A percentile compares a stretch with the other conserved stretches of the same genome.
phyloP scores from a whole-genome alignment of 2,113 vertebrate species.

The Otolemur garnettii region DNA sequence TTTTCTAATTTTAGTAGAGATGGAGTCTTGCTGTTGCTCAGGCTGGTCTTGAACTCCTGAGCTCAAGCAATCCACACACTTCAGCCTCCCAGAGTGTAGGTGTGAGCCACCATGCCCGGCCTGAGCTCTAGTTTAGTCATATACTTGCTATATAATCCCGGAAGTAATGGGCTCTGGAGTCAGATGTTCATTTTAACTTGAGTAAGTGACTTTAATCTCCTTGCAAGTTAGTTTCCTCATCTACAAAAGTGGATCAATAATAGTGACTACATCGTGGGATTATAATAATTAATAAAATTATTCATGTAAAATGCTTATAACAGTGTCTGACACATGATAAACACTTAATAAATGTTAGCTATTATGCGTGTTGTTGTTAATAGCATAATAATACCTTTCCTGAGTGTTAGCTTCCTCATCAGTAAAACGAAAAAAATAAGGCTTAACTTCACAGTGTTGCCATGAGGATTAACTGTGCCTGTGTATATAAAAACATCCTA shows the following conservation, averaged over 20 bases:
- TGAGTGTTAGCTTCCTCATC: constrained; percentile 28
- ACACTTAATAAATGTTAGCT: constrained; percentile 37
- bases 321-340: constrained; percentile 13
- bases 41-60: no score
- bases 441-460: background rate
- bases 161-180: constrained; percentile 53
- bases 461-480: constrained; percentile 7
- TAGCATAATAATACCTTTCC: constrained; percentile 33
- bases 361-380: constrained; percentile 31
- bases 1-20: no score
- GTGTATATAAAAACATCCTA: background rate
- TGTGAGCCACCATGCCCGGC: no score
- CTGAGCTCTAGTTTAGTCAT: constrained; percentile 32
- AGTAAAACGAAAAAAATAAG: constrained; percentile 53
- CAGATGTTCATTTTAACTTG: background rate
- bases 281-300: constrained; percentile 49
- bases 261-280: background rate
- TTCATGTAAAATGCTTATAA: constrained; percentile 43
- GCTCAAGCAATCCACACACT: no score
- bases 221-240: constrained; percentile 37
- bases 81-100: no score
- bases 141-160: constrained; percentile 9
- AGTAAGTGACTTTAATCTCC: background rate
- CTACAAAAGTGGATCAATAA: constrained; percentile 38
- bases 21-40: no score